Evolutionary conservation across 2,113 vertebrate genomes (phyloP).

Genomic region (Colinus virginianus): DNA sequence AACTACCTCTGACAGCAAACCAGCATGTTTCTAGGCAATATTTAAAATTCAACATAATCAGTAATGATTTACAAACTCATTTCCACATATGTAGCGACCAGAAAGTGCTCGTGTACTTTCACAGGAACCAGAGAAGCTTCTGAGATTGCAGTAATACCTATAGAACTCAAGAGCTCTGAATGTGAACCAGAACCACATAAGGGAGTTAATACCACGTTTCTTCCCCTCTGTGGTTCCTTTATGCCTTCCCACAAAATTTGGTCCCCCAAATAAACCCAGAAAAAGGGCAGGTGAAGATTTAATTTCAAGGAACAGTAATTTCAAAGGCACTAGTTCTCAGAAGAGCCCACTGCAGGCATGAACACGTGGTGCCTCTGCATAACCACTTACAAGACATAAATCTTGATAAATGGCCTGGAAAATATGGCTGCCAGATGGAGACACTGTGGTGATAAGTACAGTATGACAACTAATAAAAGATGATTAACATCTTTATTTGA

Average conservation of each 20-base stretch:
- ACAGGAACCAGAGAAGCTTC: neutral
- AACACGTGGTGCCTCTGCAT: neutral
- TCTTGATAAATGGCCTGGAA: conserved; percentile 14
- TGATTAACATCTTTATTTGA: conserved; percentile 32
- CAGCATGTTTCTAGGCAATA: neutral
- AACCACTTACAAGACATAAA: neutral
- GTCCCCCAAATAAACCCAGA: neutral
- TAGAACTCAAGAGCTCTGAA: neutral
- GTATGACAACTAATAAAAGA: neutral
- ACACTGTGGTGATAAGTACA: neutral
- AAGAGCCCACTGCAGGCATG: neutral
- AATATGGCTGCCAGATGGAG: neutral
- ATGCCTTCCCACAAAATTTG: neutral
- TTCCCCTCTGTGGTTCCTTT: neutral
- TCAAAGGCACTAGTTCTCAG: neutral
- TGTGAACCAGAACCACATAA: neutral
- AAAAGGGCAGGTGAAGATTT: neutral
- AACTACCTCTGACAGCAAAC: neutral
- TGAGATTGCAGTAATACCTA: neutral
- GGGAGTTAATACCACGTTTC: neutral
- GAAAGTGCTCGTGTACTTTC: neutral
- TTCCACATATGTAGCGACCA: neutral
- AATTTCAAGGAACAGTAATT: neutral
- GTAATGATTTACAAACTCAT: neutral
- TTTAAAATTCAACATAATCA: neutral